phyloP scores from a whole-genome alignment of 2,888 invertebrate genomes.

The Thecophora atra region DNA sequence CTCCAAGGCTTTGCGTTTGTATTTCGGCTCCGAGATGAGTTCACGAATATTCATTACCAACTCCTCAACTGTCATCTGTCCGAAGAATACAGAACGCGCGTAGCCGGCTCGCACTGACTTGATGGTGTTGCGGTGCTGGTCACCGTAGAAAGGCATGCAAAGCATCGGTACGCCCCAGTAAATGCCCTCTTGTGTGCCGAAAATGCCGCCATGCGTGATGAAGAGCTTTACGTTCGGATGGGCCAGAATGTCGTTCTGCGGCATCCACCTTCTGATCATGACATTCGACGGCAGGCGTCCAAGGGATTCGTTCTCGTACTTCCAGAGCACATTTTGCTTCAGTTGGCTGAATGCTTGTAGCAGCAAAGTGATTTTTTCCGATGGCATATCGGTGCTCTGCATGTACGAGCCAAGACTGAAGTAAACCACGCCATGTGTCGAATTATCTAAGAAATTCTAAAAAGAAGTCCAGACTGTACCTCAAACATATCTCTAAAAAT shows the following conservation, averaged over 20 bases:
- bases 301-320: conserved; percentile 66
- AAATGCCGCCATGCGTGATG: conserved; percentile 67
- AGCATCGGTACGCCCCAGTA: conserved; percentile 66
- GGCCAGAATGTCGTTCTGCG: conserved; percentile 68
- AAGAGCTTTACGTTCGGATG: conserved; percentile 66
- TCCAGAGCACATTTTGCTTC: conserved; percentile 68
- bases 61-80: conserved; percentile 59
- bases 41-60: conserved; percentile 60
- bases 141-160: conserved; percentile 66
- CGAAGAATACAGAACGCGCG: conserved; percentile 61
- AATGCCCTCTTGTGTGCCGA: conserved; percentile 66
- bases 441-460: conserved; percentile 62
- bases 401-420: conserved; percentile 67
- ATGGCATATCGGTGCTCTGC: conserved; percentile 65
- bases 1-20: conserved; percentile 64
- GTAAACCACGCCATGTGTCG: conserved; percentile 66
- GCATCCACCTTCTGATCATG: conserved; percentile 68
- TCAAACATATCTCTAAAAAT: neutral
- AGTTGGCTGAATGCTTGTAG: conserved; percentile 66
- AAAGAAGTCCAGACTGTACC: conserved; percentile 18
- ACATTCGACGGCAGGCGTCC: conserved; percentile 66
- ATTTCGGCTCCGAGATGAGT: conserved; percentile 62
- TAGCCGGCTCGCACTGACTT: conserved; percentile 63
- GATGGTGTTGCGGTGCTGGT: conserved; percentile 65
- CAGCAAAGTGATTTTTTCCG: conserved; percentile 60